Conservation (phyloP, 2,888 invertebrate species). For the Archips crataeganus region DNA sequence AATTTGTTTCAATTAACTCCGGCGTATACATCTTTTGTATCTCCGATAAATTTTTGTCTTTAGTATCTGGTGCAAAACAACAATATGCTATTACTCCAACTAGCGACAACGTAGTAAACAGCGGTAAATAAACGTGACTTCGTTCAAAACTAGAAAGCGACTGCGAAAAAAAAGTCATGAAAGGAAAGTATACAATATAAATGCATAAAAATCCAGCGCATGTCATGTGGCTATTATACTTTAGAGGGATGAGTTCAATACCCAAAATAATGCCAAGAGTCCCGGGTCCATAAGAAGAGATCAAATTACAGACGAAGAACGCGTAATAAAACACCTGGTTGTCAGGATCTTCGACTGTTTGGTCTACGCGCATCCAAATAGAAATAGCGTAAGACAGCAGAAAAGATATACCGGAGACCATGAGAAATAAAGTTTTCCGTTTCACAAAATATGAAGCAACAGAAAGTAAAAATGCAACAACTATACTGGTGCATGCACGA, state of each 20-base stretch:
- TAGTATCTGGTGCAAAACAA: constrained; percentile 10
- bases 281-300: background rate
- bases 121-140: background rate
- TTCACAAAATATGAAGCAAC: background rate
- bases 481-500: background rate
- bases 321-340: background rate
- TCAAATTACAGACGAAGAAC: background rate
- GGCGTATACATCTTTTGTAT: constrained; percentile 9
- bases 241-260: background rate
- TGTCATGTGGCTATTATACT: constrained; percentile 4
- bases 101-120: background rate
- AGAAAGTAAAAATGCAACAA: background rate
- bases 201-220: background rate
- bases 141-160: background rate
- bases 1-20: background rate
- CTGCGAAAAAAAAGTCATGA: background rate
- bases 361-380: background rate
- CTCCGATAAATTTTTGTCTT: background rate
- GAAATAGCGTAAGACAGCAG: background rate
- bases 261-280: background rate
- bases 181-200: background rate
- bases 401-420: background rate
- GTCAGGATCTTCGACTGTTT: background rate
- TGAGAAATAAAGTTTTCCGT: background rate
- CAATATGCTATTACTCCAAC: background rate